Evolutionary conservation across 2,888 invertebrate genomes (phyloP).

Genomic region (Caenorhabditis becei): DNA sequence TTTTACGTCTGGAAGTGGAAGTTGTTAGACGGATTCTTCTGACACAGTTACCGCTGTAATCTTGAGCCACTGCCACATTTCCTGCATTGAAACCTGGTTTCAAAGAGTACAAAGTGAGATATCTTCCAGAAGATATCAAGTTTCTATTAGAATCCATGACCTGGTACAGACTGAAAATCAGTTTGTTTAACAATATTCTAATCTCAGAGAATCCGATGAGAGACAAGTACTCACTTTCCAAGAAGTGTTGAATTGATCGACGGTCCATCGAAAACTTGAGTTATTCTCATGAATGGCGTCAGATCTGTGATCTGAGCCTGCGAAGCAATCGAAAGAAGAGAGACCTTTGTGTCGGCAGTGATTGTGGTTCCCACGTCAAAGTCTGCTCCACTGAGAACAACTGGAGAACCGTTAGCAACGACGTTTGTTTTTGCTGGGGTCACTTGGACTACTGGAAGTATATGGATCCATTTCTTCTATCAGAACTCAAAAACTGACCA

Average conservation of each 20-base stretch:
- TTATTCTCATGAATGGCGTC: constrained; percentile 6
- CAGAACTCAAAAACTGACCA: neutral
- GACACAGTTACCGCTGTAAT: constrained; percentile 3
- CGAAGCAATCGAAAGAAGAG: constrained; percentile 15
- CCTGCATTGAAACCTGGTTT: constrained; percentile 4
- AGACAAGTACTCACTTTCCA: constrained; percentile 25
- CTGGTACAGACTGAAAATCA: constrained; percentile 27
- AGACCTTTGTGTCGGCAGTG: constrained; percentile 2
- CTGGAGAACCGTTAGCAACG: constrained; percentile 8
- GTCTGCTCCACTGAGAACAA: constrained; percentile 4
- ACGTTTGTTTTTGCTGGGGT: constrained; percentile 1
- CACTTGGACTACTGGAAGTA: too few relatives aligned
- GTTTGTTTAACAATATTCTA: too few relatives aligned
- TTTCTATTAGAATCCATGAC: neutral
- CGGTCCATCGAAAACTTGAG: constrained; percentile 29
- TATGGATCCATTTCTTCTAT: too few relatives aligned
- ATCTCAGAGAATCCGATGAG: neutral
- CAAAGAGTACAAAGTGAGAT: constrained; percentile 2
- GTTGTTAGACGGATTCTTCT: neutral
- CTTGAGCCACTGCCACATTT: constrained; percentile 11
- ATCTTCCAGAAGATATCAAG: constrained; percentile 12
- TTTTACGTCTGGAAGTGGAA: constrained; percentile 15
- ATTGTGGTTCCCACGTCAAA: constrained; percentile 18
- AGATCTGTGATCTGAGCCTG: neutral
- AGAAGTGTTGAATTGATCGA: neutral